Percentiles rank a stretch among this genome's conserved stretches.
Conservation (phyloP, 2,797 vertebrate species). For the Syndactyla subalaris region DNA sequence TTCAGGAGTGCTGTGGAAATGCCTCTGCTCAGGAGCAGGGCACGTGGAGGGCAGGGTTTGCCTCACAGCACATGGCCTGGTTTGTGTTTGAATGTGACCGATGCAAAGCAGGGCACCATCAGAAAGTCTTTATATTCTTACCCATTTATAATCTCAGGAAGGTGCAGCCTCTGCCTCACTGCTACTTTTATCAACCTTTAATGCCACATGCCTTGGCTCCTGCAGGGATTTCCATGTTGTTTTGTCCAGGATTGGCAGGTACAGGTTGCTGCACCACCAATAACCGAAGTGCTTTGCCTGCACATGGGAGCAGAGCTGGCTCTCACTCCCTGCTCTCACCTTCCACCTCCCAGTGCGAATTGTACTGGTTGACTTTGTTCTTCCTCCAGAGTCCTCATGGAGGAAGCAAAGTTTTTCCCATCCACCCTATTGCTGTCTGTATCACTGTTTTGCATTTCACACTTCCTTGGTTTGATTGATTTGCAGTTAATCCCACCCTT, state of each 20-base stretch:
- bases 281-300: not conserved
- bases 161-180: not conserved
- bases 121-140: not conserved
- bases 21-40: rapidly evolving
- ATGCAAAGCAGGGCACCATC: not conserved
- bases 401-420: not conserved
- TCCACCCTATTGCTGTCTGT: not conserved
- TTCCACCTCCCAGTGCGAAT: not conserved
- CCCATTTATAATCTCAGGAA: not conserved
- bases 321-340: not conserved
- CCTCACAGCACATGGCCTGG: rapidly evolving
- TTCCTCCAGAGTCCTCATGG: not conserved
- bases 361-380: not conserved
- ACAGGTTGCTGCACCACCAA: not conserved
- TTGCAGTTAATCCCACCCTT: not conserved
- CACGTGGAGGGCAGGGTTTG: not conserved
- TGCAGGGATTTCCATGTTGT: not conserved
- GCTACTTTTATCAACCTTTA: not conserved
- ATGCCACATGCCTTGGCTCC: not conserved
- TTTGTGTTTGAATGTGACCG: not conserved
- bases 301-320: not conserved
- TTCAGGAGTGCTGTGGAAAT: not conserved
- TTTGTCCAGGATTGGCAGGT: not conserved
- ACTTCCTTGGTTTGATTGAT: not conserved
- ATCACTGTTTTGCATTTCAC: not conserved